Percentiles rank a stretch among this genome's conserved stretches.
Evolutionary conservation across 2,888 invertebrate species (phyloP).

Genomic region (Hanleya hanleyi): DNA sequence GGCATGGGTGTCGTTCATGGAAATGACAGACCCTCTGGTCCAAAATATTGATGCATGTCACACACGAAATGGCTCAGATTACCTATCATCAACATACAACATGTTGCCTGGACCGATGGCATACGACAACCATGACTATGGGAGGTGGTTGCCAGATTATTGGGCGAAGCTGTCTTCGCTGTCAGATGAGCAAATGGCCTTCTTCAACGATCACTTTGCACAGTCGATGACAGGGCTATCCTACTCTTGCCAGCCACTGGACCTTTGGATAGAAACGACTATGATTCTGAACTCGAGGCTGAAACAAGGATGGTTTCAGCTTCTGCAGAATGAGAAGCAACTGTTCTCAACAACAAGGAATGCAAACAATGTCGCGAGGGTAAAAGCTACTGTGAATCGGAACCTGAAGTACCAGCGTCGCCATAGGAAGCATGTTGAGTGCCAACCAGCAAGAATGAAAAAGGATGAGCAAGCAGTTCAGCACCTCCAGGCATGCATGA

Average conservation of each 20-base stretch:
- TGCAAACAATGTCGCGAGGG: neutral
- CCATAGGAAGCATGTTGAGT: conserved; percentile 18
- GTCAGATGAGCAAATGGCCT: no score
- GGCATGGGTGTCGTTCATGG: neutral
- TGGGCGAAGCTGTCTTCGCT: neutral
- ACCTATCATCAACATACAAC: neutral
- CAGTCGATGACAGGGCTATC: neutral
- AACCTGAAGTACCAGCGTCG: neutral
- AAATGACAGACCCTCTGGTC: neutral
- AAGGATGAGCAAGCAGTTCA: conserved; percentile 23
- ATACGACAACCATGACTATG: neutral
- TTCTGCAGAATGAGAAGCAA: neutral
- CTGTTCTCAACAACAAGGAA: neutral
- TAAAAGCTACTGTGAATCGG: neutral
- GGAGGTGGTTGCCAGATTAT: neutral
- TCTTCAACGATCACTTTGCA: neutral
- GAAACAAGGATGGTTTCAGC: neutral
- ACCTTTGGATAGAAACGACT: neutral
- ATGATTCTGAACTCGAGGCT: neutral
- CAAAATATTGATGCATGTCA: neutral
- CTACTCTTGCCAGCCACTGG: neutral
- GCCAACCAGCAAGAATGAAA: conserved; percentile 19
- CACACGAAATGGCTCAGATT: neutral
- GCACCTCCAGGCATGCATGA: conserved; percentile 22
- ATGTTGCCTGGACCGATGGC: neutral